Evolutionary conservation across 2,797 vertebrate species (phyloP), one percentile per base, ranked within the genome.

Genomic region (Rhynchotus rufescens): DNA sequence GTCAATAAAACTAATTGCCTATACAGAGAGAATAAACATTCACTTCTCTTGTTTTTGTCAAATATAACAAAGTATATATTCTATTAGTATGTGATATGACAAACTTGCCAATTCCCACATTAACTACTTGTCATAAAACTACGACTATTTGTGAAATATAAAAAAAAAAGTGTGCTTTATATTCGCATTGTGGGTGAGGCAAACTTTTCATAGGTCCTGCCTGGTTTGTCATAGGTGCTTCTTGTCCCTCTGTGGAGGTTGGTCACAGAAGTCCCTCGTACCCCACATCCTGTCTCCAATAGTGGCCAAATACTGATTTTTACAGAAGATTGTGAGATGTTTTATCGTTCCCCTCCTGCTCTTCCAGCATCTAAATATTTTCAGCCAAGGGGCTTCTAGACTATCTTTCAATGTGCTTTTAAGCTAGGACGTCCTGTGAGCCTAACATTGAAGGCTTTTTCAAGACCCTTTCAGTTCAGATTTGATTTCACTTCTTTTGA

Each of bases 261-360:
- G 16, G 44, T 51, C 25, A 4, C 36, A 25, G 21, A 56, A 68
- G 25, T 34, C 49, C 30, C 4, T 40, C 57, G 16, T 22, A 3
- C 42, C 68, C 20, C 17, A 26, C 1, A 0, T 20, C 44, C 56
- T 22, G 19, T 15, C 34, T 14, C 51, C 26, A 32, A 51, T 56
- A 54, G 34, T 6, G 73, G 25, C 9, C 56, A 51, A n/a, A 45
- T 8, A 15, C 64, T 60, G 67, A 61, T 80, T 85, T 75, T 45
- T 30, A 4, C 0, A 0, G n/a, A 56, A 34, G 36, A 83, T 30
- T 13, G 32, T 9, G 52, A 45, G 11, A 3, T n/a, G 10, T 61
- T 61, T 25, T 51, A 32, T 62, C 80, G 21, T 72, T 83, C 38
- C 56, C 34, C 12, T 10, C 1, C 2, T 77, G 45, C 32, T 75